A percentile compares a stretch with the other conserved stretches of the same genome.
Evolutionary conservation across 2,797 vertebrate genomes (phyloP).

Genomic region (Cichlasoma orientale): DNA sequence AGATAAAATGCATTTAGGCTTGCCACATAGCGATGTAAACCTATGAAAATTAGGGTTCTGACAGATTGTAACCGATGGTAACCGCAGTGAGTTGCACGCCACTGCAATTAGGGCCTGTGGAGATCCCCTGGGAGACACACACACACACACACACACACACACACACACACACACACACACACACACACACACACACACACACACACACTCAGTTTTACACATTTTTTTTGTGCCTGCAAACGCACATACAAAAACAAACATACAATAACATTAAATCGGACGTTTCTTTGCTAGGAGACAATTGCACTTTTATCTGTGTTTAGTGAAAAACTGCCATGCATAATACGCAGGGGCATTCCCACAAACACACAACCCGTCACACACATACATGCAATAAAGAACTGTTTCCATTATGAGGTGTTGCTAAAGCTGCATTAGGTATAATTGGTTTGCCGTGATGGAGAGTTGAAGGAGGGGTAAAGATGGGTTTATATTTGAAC

Average conservation of each 20-base stretch:
- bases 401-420: not conserved
- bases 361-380: not conserved
- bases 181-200: not conserved
- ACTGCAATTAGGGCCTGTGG: conserved; percentile 45
- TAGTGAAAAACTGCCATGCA: not conserved
- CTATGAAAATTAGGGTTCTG: conserved; percentile 40
- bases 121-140: conserved; percentile 27
- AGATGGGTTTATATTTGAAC: conserved; percentile 57
- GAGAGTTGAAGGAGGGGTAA: conserved; percentile 59
- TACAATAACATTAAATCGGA: not conserved
- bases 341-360: not conserved
- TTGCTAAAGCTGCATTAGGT: not conserved
- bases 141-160: not conserved
- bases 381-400: not conserved
- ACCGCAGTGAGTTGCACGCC: conserved; percentile 5
- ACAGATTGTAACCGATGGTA: conserved; percentile 45
- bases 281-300: not conserved
- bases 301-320: not conserved
- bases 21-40: conserved; percentile 15
- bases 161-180: not conserved
- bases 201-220: not conserved
- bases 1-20: conserved; percentile 26
- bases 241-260: conserved; percentile 8
- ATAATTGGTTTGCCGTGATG: conserved; percentile 38
- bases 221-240: not conserved